A percentile compares a stretch with the other conserved stretches of the same genome.
Evolutionary conservation across 2,888 invertebrate genomes (phyloP).

Genomic region (Lepeophtheirus nordmannii): DNA sequence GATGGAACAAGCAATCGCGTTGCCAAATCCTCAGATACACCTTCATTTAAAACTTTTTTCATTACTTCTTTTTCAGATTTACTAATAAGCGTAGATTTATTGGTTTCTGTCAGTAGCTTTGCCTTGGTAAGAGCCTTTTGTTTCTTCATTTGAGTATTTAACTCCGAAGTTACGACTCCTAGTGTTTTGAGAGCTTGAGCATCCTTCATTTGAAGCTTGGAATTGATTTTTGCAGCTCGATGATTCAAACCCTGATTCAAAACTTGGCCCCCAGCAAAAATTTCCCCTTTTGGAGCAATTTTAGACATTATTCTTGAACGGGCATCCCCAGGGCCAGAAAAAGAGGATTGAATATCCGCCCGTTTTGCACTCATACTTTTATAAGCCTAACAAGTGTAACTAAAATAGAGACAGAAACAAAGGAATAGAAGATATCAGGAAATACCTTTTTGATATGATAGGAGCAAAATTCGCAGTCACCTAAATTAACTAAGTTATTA

Average conservation of each 20-base stretch:
- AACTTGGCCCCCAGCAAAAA: slow-evolving; percentile 20
- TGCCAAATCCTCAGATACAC: slow-evolving; percentile 9
- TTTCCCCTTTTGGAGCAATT: slow-evolving; percentile 17
- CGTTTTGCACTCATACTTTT: slow-evolving; percentile 18
- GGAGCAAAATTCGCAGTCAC: slow-evolving; percentile 9
- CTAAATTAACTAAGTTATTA: slow-evolving; percentile 14
- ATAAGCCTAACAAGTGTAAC: neutral
- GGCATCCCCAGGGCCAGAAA: slow-evolving; percentile 9
- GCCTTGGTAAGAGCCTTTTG: neutral
- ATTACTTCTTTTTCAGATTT: neutral
- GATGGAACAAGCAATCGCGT: slow-evolving; percentile 29
- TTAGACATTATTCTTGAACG: slow-evolving; percentile 18
- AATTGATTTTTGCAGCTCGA: neutral
- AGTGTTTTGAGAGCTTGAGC: neutral
- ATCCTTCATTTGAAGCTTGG: neutral
- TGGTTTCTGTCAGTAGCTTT: neutral
- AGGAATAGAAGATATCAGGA: neutral
- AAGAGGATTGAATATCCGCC: slow-evolving; percentile 7
- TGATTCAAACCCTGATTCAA: neutral
- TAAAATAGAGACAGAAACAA: neutral
- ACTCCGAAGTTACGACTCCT: neutral
- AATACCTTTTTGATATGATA: slow-evolving; percentile 16
- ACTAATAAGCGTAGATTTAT: neutral
- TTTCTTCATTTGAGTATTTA: neutral
- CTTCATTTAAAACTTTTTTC: neutral